Conservation (phyloP, 2,888 invertebrate species). For the Limnephilus auricula region DNA sequence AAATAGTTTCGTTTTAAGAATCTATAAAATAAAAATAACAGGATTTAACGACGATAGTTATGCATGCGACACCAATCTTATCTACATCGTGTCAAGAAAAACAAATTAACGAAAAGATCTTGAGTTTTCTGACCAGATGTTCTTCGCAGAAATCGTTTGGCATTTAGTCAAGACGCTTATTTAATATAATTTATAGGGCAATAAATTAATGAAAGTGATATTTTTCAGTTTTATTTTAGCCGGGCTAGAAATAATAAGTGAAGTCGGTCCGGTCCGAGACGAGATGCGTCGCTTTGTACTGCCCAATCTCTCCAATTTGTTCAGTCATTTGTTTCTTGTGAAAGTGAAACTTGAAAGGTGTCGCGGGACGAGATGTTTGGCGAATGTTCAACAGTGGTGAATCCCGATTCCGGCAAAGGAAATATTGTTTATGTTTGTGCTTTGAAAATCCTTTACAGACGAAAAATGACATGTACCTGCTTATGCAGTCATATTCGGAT, state of each 20-base stretch:
- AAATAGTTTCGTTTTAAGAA: neutral
- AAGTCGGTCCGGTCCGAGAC: neutral
- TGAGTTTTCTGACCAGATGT: neutral
- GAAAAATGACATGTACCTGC: neutral
- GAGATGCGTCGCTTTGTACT: neutral
- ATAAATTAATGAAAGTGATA: neutral
- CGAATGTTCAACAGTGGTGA: constrained; percentile 21
- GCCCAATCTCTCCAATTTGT: constrained; percentile 59
- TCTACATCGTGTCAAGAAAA: neutral
- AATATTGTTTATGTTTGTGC: neutral
- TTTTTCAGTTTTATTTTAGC: neutral
- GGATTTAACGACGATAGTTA: neutral
- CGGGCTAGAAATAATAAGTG: neutral
- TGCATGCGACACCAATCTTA: neutral
- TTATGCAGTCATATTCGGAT: neutral
- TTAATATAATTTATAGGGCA: neutral
- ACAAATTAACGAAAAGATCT: neutral
- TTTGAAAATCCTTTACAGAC: neutral
- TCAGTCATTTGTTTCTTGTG: constrained; percentile 53
- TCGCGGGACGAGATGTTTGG: neutral
- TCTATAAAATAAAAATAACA: neutral
- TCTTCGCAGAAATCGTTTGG: constrained; percentile 2
- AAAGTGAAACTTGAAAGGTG: constrained; percentile 58
- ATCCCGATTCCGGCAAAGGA: neutral
- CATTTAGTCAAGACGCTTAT: constrained; percentile 7